Evolutionary conservation across 35 echinoderm and acorn worm genomes (phyloP), one percentile per base, ranked within the genome.

Genomic region (Heliocidaris erythrogramma): DNA sequence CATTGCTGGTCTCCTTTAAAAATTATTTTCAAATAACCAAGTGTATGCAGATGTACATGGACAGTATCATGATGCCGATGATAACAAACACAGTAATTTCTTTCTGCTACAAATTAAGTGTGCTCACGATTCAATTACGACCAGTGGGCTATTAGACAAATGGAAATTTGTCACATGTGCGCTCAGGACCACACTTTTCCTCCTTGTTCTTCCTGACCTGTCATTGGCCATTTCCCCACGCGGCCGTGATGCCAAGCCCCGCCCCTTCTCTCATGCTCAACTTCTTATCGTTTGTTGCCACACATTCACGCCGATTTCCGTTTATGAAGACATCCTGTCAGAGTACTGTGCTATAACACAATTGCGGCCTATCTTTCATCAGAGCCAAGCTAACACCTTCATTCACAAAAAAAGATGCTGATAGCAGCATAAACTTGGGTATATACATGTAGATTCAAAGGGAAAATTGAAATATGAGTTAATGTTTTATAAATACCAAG

Each of bases 81-180:
- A 78, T n/a, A 78, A 78, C 65, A 78, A 78, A n/a, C 65, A 78
- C 21, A 18, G 14, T 89, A 47, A n/a, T 17, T 48, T 92, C 49
- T 50, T n/a, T 92, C 91, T 92, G 48, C 91, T 48, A 92, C 91
- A 92, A 92, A 92, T 92, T 92, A 92, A 92, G 91, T 48, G 50
- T n/a, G 49, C 91, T 59, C 49, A 92, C 91, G 29, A 92, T 92
- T 92, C 49, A 92, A 92, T 92, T 92, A 92, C 10, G 47, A 30
- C 47, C 91, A 49, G 48, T 48, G 48, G 31, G 91, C 91, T 92
- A 92, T 92, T 92, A 92, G 91, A 92, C 91, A 92, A 92, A 92
- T 92, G 50, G 91, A 92, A 92, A 92, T 92, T 92, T 92, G 91
- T 92, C 91, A 92, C 91, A 92, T 59, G 49, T 92, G 91, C 32